Evolutionary conservation across 2,888 invertebrate species (phyloP).

Genomic region (Diogma glabrata): DNA sequence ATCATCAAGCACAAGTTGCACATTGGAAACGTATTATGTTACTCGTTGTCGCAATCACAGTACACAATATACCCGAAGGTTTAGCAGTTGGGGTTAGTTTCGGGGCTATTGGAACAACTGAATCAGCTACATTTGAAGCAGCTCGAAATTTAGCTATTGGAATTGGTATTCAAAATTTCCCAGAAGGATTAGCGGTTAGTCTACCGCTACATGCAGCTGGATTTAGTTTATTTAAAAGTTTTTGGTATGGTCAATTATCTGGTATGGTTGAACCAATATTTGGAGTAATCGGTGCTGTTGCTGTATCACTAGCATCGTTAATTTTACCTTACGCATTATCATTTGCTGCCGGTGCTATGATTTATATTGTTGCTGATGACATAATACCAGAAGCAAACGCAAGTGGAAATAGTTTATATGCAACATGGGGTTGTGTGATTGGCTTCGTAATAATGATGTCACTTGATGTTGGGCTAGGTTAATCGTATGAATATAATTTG

Average conservation of each 20-base stretch:
- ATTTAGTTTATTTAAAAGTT: constrained; percentile 78
- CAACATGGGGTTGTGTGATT: constrained; percentile 85
- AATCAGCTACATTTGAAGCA: constrained; percentile 76
- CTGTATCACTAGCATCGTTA: constrained; percentile 74
- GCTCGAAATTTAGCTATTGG: constrained; percentile 94
- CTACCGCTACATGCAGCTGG: constrained; percentile 92
- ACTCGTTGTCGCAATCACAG: constrained; percentile 92
- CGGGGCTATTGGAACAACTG: constrained; percentile 78
- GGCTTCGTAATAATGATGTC: constrained; percentile 99
- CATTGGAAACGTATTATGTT: constrained; percentile 90
- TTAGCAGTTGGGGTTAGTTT: constrained; percentile 96
- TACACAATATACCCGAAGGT: constrained; percentile 68
- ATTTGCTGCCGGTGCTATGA: constrained; percentile 98
- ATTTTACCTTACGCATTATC: constrained; percentile 89
- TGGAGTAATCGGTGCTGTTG: constrained; percentile 80
- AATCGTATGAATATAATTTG: too few relatives aligned
- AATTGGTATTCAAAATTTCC: constrained; percentile 98
- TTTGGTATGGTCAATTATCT: constrained; percentile 96
- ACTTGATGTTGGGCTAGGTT: constrained; percentile 91
- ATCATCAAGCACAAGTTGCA: constrained; percentile 34
- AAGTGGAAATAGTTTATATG: constrained; percentile 89
- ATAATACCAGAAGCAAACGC: constrained; percentile 95
- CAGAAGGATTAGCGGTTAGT: constrained; percentile 94
- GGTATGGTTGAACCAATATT: constrained; percentile 98
- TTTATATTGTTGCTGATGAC: constrained; percentile 96